Base-by-base conservation (phyloP, 2,888 invertebrate genomes). In the Drosophila histrio region DNA sequence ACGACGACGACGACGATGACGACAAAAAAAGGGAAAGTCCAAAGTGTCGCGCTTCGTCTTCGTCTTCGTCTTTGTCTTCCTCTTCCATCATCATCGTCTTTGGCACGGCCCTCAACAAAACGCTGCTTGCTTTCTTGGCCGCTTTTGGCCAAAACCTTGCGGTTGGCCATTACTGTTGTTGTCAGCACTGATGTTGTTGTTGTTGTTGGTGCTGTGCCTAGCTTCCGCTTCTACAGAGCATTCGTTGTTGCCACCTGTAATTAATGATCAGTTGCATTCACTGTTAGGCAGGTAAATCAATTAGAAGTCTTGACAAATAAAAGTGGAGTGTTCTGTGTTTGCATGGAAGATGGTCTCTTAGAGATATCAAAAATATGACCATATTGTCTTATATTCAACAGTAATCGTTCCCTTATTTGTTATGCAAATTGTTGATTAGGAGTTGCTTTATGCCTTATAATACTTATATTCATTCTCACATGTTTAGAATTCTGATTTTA, bases 21-120 rank as follows among this genome's bases (percentile, higher is more conserved):
- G n/a, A n/a, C n/a, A n/a, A n/a, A 69, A 84, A 83, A 83, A 84
- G 87, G 87, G 83, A 84, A 84, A 83, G 77, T 77, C 58, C 67
- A 71, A 71, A 77, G 54, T 69, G 65, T 70, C 71, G 71, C 50
- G 52, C 32, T 60, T 64, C 58, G 63, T 44, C 64, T 57, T 44
- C 41, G 60, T n/a, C n/a, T n/a, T n/a, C n/a, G n/a, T 49, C 44
- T 52, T 46, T 24, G 17, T 38, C 34, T 32, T 41, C 26, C 24
- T 56, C 46, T 47, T 60, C 32, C 26, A 44, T 44, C 39, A 28
- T n/a, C 26, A 38, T 17, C 30, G 32, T 15, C 30, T 30, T 28
- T 53, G 9, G 21, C 28, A 11, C 50, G 69, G 78, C 80, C 73
- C 77, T 68, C 65, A 61, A 64, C 61, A 43, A 58, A 63, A 64